Evolutionary conservation across 2,888 invertebrate species (phyloP).

Genomic region (Pedicia rivosa): DNA sequence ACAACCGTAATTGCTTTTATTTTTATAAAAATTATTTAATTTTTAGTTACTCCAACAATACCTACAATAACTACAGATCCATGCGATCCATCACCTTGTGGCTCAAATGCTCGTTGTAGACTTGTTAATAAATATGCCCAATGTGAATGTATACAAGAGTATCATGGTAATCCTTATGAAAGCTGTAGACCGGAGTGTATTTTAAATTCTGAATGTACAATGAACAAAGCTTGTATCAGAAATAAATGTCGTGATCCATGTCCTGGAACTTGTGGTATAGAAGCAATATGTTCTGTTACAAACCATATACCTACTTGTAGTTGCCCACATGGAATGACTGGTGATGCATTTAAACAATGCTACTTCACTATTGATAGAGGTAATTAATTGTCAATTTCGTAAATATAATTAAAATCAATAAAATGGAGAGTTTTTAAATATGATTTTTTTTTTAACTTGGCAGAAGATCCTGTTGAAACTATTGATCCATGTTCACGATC

Average conservation of each 20-base stretch:
- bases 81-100: slow-evolving; percentile 49
- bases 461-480: slow-evolving; percentile 16
- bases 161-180: slow-evolving; percentile 60
- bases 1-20: neutral
- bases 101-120: slow-evolving; percentile 46
- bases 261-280: slow-evolving; percentile 64
- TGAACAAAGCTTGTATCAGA: slow-evolving; percentile 64
- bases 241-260: slow-evolving; percentile 76
- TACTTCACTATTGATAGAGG: no score
- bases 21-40: no score
- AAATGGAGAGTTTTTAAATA: neutral
- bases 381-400: no score
- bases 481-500: slow-evolving; percentile 46
- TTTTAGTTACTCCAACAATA: no score
- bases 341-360: slow-evolving; percentile 45
- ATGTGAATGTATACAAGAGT: slow-evolving; percentile 42
- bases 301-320: slow-evolving; percentile 51
- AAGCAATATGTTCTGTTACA: slow-evolving; percentile 60
- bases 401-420: neutral
- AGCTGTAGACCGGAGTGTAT: slow-evolving; percentile 72
- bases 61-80: no score
- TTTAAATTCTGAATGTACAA: slow-evolving; percentile 71
- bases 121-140: slow-evolving; percentile 37
- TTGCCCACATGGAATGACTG: slow-evolving; percentile 43
- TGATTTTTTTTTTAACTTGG: neutral